A percentile compares a stretch with the other conserved stretches of the same genome.
Evolutionary conservation across 2,888 invertebrate species (phyloP).

Genomic region (Malachius bipustulatus): DNA sequence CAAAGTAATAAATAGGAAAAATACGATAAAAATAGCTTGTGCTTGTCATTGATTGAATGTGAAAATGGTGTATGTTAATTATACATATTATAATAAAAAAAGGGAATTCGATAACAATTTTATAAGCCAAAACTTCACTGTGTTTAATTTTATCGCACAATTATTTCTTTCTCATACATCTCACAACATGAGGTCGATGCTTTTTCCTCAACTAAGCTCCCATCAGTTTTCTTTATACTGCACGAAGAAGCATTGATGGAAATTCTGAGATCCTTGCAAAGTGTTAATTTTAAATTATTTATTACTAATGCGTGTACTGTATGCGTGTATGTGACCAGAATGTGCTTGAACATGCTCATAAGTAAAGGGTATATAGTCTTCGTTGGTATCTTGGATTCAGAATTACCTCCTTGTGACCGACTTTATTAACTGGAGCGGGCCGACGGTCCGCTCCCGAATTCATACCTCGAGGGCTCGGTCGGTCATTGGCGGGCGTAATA

Average conservation of each 20-base stretch:
- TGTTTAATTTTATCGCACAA: constrained; percentile 18
- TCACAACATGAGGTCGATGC: too few relatives aligned
- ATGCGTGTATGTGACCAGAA: too few relatives aligned
- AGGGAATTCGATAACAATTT: constrained; percentile 22
- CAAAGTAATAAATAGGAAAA: constrained; percentile 16
- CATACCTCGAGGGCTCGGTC: too few relatives aligned
- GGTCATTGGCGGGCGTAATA: too few relatives aligned
- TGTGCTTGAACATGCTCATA: too few relatives aligned
- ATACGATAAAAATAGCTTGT: constrained; percentile 25
- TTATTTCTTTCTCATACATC: constrained; percentile 14
- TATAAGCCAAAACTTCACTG: constrained; percentile 25
- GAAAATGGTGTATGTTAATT: constrained; percentile 20
- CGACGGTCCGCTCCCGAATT: too few relatives aligned
- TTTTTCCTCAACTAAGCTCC: constrained; percentile 16
- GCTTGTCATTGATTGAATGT: constrained; percentile 27
- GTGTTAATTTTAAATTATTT: constrained; percentile 17
- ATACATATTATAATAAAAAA: too few relatives aligned
- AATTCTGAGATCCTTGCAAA: constrained; percentile 7
- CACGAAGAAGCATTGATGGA: constrained; percentile 11
- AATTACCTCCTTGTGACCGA: too few relatives aligned
- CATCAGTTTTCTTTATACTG: constrained; percentile 16
- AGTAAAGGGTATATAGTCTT: too few relatives aligned
- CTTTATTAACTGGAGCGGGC: too few relatives aligned
- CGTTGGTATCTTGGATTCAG: too few relatives aligned
- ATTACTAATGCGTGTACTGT: constrained; percentile 20